Base-by-base conservation (phyloP, 1,140 invertebrate genomes). In the Leptestheria dahalacensis region DNA sequence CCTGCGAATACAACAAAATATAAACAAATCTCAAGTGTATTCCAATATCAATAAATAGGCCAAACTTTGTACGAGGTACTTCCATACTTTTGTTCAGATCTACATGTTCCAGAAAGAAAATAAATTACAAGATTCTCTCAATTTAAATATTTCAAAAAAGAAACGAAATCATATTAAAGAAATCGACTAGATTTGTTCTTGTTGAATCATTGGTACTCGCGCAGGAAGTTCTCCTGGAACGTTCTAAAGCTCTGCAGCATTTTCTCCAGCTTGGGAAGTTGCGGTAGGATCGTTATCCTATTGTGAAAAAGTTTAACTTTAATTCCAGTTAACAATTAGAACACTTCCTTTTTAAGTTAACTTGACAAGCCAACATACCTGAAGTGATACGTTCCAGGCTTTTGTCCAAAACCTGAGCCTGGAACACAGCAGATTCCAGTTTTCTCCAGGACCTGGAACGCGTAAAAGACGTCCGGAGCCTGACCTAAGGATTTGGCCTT, bases 321-420 rank as follows among this genome's bases (percentile, higher is more conserved):
- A 48, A 48, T 2, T 29, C 11, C 15, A 60, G 56, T 41, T 47
- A 47, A 64, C 18, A n/a, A n/a, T n/a, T n/a, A n/a, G n/a, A n/a
- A n/a, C n/a, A n/a, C n/a, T n/a, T n/a, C n/a, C n/a, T n/a, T n/a
- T n/a, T 41, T 9, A 41, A 41, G 6, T 41, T 41, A 15, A 41
- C 6, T 15, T 41, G 33, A 41, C 6, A 41, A 41, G 15, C 15
- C 33, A 41, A 41, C 15, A 15, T 67, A 82, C 72, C 92, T 84
- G 74, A 97, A 97, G 72, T 98, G 95, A 74, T 83, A 93, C 0
- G 95, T 99, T 51, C 90, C 91, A 12, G 87, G 83, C 66, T 75
- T 75, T 74, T 99, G 96, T 0, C 94, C 94, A 73, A 99, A 97
- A 12, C 95, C 96, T 63, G 84, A 86, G 24, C 94, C 95, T 46